Percentiles rank a stretch among this genome's conserved stretches.
These are phyloP conservation scores for Clepsis dumicolana DNA, from an alignment of 2,888 invertebrate genomes.

Conservation along the genomic window DNA sequence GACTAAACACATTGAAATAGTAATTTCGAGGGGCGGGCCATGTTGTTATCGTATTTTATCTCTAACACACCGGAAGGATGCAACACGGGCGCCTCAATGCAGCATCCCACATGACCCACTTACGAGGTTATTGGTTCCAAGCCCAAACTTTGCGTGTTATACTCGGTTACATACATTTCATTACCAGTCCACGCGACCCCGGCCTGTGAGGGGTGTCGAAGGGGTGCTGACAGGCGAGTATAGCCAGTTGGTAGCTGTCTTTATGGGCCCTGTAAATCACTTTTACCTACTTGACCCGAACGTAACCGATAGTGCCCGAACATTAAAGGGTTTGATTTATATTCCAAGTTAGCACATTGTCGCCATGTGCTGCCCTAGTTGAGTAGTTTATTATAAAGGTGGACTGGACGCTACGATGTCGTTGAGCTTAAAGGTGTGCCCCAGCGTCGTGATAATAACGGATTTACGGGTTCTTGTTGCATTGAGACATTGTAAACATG, in stretches of 20 bases:
- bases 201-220: constrained; percentile 69
- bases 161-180: constrained; percentile 62
- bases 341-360: constrained; percentile 79
- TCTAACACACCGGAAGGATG: not conserved
- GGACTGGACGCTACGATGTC: constrained; percentile 53
- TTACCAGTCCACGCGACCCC: constrained; percentile 53
- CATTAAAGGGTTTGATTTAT: constrained; percentile 85
- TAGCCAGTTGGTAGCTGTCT: constrained; percentile 73
- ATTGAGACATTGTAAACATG: not conserved
- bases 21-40: too few relatives aligned
- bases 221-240: constrained; percentile 76
- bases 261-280: constrained; percentile 80
- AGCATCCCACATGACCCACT: constrained; percentile 41
- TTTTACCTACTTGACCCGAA: constrained; percentile 79
- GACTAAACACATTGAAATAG: too few relatives aligned
- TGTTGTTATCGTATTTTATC: not conserved
- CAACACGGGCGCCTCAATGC: not conserved
- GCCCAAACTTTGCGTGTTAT: constrained; percentile 51
- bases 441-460: not conserved
- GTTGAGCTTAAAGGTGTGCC: constrained; percentile 15
- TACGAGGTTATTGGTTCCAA: constrained; percentile 47
- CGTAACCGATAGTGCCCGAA: constrained; percentile 72
- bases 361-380: constrained; percentile 77
- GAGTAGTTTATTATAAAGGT: constrained; percentile 79
- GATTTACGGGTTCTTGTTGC: not conserved